A percentile compares a stretch with the other conserved stretches of the same genome.
Evolutionary conservation across 2,888 invertebrate species (phyloP).

Genomic region (Polydrusus pterygomalis): DNA sequence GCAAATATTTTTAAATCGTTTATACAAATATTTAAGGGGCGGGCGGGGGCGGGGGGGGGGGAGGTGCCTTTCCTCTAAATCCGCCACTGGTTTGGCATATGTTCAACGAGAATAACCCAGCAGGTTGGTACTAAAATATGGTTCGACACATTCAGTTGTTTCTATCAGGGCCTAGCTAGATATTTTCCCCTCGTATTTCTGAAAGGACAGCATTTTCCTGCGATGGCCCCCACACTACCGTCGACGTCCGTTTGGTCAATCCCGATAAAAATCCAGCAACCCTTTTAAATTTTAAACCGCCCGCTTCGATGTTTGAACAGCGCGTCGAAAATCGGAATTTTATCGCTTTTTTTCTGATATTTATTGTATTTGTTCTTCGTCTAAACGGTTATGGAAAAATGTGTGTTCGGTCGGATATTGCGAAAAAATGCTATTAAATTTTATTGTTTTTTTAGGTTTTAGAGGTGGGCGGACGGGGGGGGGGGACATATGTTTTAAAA

Average conservation of each 20-base stretch:
- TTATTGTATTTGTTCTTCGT: slow-evolving; percentile 56
- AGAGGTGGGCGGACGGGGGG: too few species aligned
- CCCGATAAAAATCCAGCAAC: slow-evolving; percentile 53
- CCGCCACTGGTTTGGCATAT: too few species aligned
- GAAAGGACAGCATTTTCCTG: slow-evolving; percentile 27
- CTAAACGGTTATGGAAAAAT: slow-evolving; percentile 51
- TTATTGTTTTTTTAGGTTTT: not conserved
- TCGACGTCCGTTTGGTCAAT: slow-evolving; percentile 37
- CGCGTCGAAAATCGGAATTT: slow-evolving; percentile 55
- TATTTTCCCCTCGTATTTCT: not conserved
- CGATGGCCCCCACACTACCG: not conserved
- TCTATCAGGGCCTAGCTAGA: not conserved
- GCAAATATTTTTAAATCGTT: too few species aligned
- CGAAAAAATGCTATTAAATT: slow-evolving; percentile 38
- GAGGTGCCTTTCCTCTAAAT: too few species aligned
- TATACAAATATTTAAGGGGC: too few species aligned
- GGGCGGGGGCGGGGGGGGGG: too few species aligned
- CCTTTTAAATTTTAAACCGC: slow-evolving; percentile 55
- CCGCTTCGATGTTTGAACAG: slow-evolving; percentile 53
- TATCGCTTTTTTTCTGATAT: slow-evolving; percentile 56
- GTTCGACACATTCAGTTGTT: too few species aligned
- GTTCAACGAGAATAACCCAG: too few species aligned
- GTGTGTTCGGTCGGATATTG: slow-evolving; percentile 28
- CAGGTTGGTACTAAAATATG: too few species aligned
- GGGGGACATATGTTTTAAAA: too few species aligned